Conservation (phyloP, 2,113 vertebrate genomes). For the Thomomys bottae region DNA sequence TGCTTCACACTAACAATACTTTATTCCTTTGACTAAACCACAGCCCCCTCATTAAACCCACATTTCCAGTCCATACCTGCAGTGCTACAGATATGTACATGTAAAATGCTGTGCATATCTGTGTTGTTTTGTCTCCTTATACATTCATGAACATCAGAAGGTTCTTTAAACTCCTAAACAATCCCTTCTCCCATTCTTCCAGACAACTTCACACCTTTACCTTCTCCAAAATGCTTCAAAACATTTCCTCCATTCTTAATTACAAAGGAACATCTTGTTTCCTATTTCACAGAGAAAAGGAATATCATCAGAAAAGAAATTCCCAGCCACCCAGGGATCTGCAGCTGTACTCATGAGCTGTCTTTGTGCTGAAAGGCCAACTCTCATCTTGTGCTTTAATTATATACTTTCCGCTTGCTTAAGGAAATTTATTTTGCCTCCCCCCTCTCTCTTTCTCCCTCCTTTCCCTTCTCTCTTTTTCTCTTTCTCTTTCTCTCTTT, state of each 20-base stretch:
- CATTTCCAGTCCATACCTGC: not conserved
- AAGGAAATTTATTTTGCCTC: not conserved
- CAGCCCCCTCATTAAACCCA: not conserved
- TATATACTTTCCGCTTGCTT: not conserved
- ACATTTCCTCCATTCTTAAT: not conserved
- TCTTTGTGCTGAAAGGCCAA: not conserved
- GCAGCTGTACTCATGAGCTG: not conserved
- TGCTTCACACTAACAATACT: not conserved
- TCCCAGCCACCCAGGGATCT: not conserved
- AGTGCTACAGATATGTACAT: not conserved
- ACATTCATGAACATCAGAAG: not conserved
- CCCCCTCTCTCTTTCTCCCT: no score
- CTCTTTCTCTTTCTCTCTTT: no score
- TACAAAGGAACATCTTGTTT: not conserved
- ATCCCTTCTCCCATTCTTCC: not conserved
- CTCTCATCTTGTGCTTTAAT: not conserved
- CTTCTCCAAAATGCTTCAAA: not conserved
- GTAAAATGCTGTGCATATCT: not conserved
- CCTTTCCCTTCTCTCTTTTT: no score
- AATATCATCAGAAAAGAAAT: not conserved
- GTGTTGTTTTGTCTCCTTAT: not conserved
- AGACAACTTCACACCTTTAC: not conserved
- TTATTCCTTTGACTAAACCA: not conserved
- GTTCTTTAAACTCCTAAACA: not conserved
- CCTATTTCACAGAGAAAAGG: constrained; percentile 10